A percentile compares a stretch with the other conserved stretches of the same genome.
These are phyloP conservation scores for Podilymbus podiceps DNA, from an alignment of 2,113 vertebrate genomes.

Conservation along the genomic window DNA sequence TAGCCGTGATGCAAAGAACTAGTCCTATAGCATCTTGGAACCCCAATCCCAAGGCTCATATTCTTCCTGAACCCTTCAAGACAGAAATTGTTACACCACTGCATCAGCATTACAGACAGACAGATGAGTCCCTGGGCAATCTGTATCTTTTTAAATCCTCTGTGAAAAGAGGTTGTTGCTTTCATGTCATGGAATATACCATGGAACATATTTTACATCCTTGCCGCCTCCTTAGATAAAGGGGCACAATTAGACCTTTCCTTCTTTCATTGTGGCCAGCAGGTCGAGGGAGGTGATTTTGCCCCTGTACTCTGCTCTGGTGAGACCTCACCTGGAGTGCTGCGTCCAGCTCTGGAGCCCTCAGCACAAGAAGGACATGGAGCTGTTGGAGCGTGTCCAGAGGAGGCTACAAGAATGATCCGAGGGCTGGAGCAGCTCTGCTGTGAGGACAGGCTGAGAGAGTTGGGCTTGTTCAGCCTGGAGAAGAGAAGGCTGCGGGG, in stretches of 20 bases:
- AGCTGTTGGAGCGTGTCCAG: too few species aligned
- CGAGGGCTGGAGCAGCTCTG: too few species aligned
- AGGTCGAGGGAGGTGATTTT: too few species aligned
- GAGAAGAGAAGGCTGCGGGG: too few species aligned
- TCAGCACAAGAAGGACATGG: too few species aligned
- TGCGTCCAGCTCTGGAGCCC: too few species aligned
- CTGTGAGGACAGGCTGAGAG: too few species aligned
- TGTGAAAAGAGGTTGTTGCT: not conserved
- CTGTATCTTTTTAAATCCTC: not conserved
- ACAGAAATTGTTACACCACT: not conserved
- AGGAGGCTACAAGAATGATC: too few species aligned
- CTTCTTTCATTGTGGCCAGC: too few species aligned
- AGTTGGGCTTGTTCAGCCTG: too few species aligned
- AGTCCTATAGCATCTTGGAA: not conserved
- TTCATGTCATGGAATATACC: not conserved
- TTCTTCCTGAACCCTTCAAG: not conserved
- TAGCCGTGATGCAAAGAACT: not conserved
- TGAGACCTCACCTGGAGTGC: too few species aligned
- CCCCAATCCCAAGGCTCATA: not conserved
- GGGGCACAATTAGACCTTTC: not conserved
- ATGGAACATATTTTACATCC: not conserved
- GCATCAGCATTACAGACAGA: not conserved
- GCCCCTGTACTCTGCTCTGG: too few species aligned
- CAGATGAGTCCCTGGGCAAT: not conserved
- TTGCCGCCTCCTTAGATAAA: not conserved